These are phyloP conservation scores for Bombus breviceps DNA, from an alignment of 1,140 invertebrate species.

Conservation along the genomic window DNA sequence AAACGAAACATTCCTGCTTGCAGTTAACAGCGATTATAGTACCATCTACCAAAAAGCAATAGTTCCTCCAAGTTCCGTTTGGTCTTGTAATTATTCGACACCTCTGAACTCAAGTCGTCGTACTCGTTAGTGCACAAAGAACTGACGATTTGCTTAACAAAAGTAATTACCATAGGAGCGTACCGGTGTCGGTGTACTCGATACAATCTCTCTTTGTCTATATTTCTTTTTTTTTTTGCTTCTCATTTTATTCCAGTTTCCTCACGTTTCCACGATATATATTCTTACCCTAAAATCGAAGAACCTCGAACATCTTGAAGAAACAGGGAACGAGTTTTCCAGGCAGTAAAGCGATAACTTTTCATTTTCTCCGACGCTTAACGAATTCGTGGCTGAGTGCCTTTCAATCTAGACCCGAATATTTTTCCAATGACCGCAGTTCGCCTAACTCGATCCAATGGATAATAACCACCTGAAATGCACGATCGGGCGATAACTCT, in stretches of 20 bases:
- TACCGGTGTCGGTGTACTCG: neutral
- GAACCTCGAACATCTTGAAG: conserved; percentile 33
- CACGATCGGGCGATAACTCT: neutral
- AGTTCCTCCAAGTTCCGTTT: neutral
- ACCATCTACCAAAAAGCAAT: neutral
- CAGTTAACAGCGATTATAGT: neutral
- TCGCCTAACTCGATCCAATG: neutral
- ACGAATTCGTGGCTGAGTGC: conserved; percentile 51
- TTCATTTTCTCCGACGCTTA: conserved; percentile 44
- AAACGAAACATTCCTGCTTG: neutral
- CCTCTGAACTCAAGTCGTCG: neutral
- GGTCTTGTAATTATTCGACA: conserved; percentile 20
- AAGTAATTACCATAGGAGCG: conserved; percentile 49
- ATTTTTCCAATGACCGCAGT: neutral
- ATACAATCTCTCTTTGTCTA: neutral
- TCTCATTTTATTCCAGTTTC: neutral
- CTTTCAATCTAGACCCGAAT: conserved; percentile 30
- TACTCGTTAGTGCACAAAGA: conserved; percentile 48
- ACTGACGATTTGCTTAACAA: conserved; percentile 51
- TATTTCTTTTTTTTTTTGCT: neutral
- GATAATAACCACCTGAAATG: neutral
- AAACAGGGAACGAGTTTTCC: conserved; percentile 63
- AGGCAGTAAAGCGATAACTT: conserved; percentile 45
- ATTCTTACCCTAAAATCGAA: conserved; percentile 1
- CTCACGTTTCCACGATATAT: neutral